A percentile compares a stretch with the other conserved stretches of the same genome.
Conservation (phyloP, 1,140 invertebrate species). For the Planococcus citri region DNA sequence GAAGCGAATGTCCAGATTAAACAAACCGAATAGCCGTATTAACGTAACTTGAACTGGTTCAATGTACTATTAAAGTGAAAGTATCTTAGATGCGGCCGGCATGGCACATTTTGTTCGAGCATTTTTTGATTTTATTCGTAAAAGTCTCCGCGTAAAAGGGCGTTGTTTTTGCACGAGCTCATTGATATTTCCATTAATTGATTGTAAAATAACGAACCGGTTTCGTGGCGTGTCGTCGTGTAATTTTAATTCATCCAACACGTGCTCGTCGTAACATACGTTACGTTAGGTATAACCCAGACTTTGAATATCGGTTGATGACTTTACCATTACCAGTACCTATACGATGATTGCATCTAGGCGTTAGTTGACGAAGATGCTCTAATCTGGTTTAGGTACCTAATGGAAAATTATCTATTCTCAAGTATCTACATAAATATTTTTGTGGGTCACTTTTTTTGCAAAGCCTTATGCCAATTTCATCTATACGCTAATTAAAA, state of each 20-base stretch:
- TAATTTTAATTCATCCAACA: not conserved
- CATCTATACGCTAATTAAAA: too few relatives aligned
- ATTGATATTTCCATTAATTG: not conserved
- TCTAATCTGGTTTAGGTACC: too few relatives aligned
- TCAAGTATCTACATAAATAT: too few relatives aligned
- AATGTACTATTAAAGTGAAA: not conserved
- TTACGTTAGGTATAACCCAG: constrained; percentile 6
- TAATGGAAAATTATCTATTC: too few relatives aligned
- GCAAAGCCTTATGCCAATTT: too few relatives aligned
- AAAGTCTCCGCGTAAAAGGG: not conserved
- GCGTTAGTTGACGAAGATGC: too few relatives aligned
- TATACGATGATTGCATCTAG: too few relatives aligned
- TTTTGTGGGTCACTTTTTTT: too few relatives aligned
- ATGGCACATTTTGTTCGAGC: not conserved
- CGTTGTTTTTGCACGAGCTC: not conserved
- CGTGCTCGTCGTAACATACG: too few relatives aligned
- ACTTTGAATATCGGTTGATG: not conserved
- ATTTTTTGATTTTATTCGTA: not conserved
- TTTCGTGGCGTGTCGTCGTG: not conserved
- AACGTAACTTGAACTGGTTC: constrained; percentile 6
- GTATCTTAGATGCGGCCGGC: not conserved
- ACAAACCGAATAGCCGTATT: not conserved
- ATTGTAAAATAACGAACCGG: not conserved
- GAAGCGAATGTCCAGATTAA: not conserved
- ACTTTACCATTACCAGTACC: too few relatives aligned